phyloP scores from a whole-genome alignment of 2,888 invertebrate genomes.

The Stenodera caucasica region DNA sequence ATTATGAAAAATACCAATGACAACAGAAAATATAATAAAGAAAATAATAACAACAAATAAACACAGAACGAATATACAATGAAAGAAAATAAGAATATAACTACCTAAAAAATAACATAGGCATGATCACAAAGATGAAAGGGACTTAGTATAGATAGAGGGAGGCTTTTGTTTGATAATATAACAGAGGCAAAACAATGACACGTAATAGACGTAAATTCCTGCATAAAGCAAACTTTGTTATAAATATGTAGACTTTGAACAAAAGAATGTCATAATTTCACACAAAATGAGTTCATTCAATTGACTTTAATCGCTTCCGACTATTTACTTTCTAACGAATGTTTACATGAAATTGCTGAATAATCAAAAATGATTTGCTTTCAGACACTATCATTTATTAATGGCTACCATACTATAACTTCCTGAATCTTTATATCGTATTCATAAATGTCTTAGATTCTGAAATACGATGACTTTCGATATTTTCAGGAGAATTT shows the following conservation, averaged over 20 bases:
- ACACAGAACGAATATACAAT: not conserved
- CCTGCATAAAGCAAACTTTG: not conserved
- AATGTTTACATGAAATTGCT: not conserved
- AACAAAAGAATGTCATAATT: not conserved
- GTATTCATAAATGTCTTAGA: too few relatives aligned
- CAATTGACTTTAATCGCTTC: not conserved
- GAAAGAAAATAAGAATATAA: not conserved
- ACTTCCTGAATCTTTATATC: too few relatives aligned
- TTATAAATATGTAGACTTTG: not conserved
- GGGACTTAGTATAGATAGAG: not conserved
- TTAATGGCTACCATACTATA: too few relatives aligned
- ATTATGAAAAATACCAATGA: not conserved
- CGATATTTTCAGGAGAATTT: too few relatives aligned
- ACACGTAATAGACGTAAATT: conserved; percentile 4
- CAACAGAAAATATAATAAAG: not conserved
- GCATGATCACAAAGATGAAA: not conserved
- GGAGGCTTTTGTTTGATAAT: not conserved
- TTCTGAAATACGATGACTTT: too few relatives aligned
- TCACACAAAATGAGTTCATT: not conserved
- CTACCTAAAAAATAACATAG: not conserved
- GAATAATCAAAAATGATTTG: too few relatives aligned
- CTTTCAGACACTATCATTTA: too few relatives aligned
- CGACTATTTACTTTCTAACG: not conserved
- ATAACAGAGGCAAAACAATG: not conserved
- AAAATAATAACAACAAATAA: not conserved